Evolutionary conservation across 2,888 invertebrate genomes (phyloP).

Genomic region (Sturmia bella): DNA sequence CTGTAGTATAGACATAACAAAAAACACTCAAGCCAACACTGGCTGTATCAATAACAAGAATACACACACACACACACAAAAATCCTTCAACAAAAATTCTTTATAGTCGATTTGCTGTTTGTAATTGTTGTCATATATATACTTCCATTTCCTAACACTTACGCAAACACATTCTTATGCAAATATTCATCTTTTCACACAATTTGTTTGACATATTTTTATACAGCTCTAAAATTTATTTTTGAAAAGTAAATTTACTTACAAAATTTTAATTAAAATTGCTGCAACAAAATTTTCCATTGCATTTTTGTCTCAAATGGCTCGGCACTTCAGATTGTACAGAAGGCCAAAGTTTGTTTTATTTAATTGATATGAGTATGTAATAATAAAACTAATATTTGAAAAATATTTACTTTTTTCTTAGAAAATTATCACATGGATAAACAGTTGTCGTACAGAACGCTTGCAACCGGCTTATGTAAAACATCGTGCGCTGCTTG

Average conservation of each 20-base stretch:
- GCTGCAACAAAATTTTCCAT: conserved; percentile 12
- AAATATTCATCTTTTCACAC: no score
- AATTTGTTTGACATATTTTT: no score
- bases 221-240: conserved; percentile 42
- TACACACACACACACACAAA: not conserved
- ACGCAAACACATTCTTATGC: not conserved
- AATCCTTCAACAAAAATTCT: conserved; percentile 51
- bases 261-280: conserved; percentile 67
- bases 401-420: not conserved
- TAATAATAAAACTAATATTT: not conserved
- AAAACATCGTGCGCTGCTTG: no score
- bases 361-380: conserved; percentile 51
- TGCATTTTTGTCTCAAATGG: not conserved
- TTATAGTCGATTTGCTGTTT: conserved; percentile 56
- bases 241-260: conserved; percentile 66
- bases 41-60: conserved; percentile 39
- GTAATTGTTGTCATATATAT: conserved; percentile 48
- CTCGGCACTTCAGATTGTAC: not conserved
- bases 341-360: conserved; percentile 56
- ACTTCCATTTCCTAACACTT: not conserved
- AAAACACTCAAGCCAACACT: conserved; percentile 21
- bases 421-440: not conserved
- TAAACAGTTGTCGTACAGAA: not conserved
- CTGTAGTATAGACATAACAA: not conserved
- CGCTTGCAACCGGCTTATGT: no score